Evolutionary conservation across 2,113 vertebrate genomes (phyloP).

Genomic region (Cebidichthys violaceus): DNA sequence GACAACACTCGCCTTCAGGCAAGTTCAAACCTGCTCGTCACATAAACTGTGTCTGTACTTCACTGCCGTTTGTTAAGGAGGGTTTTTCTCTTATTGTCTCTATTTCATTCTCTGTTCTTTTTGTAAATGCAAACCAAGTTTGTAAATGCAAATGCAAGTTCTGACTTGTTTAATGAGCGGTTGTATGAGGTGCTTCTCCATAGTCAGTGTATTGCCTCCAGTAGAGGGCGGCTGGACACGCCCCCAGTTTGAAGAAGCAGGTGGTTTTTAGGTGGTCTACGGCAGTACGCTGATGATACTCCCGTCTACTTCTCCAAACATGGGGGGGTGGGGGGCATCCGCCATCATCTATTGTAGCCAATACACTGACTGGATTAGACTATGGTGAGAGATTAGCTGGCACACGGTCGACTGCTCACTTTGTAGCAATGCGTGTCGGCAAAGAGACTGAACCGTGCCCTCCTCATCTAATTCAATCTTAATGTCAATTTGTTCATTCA

Average conservation of each 20-base stretch:
- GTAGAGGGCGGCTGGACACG: no score
- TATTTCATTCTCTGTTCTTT: neutral
- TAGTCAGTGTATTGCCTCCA: no score
- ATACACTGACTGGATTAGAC: neutral
- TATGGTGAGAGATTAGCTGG: neutral
- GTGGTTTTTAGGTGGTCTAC: neutral
- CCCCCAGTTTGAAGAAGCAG: no score
- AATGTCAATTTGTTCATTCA: neutral
- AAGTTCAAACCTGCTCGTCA: slow-evolving; percentile 7
- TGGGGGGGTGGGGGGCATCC: no score
- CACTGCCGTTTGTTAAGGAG: neutral
- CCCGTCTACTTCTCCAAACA: neutral
- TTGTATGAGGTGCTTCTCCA: no score
- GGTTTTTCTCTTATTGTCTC: neutral
- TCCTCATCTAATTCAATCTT: slow-evolving; percentile 16
- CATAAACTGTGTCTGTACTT: neutral
- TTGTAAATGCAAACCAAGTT: no score
- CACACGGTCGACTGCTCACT: slow-evolving; percentile 5
- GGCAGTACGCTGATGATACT: neutral
- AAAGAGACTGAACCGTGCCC: slow-evolving; percentile 1
- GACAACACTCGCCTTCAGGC: neutral
- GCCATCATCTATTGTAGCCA: neutral
- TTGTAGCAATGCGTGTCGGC: slow-evolving; percentile 26
- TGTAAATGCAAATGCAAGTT: no score
- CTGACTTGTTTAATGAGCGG: no score